A percentile compares a stretch with the other conserved stretches of the same genome.
These are phyloP conservation scores for Pantelozetes paolii DNA, from an alignment of 2,888 invertebrate species.

Conservation along the genomic window DNA sequence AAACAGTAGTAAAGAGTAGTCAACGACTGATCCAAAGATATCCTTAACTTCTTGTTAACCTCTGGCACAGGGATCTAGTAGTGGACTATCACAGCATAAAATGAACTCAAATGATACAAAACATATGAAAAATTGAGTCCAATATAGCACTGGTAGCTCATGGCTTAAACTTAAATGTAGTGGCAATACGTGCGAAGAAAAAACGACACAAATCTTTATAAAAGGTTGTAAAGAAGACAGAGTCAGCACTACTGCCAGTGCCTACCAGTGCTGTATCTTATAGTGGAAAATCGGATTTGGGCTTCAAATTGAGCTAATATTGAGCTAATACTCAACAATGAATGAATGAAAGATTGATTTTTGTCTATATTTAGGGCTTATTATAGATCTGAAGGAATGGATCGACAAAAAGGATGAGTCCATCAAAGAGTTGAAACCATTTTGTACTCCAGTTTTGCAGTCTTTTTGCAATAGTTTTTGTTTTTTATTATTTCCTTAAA, in stretches of 20 bases:
- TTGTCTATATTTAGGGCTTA: slow-evolving; percentile 12
- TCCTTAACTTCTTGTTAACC: slow-evolving; percentile 7
- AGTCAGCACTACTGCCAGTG: slow-evolving; percentile 23
- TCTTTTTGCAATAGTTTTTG: background rate
- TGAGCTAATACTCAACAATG: slow-evolving; percentile 5
- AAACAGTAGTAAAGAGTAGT: too few species aligned
- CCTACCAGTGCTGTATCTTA: background rate
- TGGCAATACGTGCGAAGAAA: slow-evolving; percentile 17
- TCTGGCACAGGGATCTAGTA: slow-evolving; percentile 1
- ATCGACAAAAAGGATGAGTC: background rate
- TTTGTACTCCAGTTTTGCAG: background rate
- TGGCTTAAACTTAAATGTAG: slow-evolving; percentile 17
- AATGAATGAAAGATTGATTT: slow-evolving; percentile 27
- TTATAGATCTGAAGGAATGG: slow-evolving; percentile 6
- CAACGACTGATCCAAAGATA: slow-evolving; percentile 2
- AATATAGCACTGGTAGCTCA: background rate
- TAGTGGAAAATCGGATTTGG: slow-evolving; percentile 29
- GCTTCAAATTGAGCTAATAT: slow-evolving; percentile 33
- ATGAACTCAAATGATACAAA: background rate
- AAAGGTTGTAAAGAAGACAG: background rate
- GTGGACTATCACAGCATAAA: background rate
- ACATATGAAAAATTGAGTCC: slow-evolving; percentile 20
- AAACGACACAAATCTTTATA: slow-evolving; percentile 31
- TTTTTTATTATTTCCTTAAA: background rate
- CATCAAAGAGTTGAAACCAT: background rate